Evolutionary conservation across 2,797 vertebrate genomes (phyloP), one percentile per base, ranked within the genome.

Genomic region (Poecilia velifera): DNA sequence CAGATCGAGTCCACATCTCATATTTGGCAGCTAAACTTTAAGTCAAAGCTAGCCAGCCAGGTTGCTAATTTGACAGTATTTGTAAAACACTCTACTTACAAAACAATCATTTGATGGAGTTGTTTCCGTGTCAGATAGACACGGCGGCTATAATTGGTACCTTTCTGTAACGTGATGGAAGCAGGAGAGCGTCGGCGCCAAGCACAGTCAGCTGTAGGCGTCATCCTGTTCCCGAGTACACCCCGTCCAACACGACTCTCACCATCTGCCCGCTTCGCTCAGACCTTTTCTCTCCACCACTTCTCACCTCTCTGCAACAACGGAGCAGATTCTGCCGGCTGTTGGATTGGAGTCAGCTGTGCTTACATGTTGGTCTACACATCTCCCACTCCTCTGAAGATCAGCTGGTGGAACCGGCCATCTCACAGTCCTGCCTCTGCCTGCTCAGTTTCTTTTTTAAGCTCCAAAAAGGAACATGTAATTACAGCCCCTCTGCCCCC

Each of bases 211-310:
- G 84, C 86, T 85, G 84, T 76, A 66, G 85, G 78, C 81, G 71
- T 77, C 84, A 68, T 46, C 86, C 83, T 84, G 87, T 80, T 84
- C 84, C 81, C 85, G 57, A 28, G 85, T 77, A 76, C 91, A 90
- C 87, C 66, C 62, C 41, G 1, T 90, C 89, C 83, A 76, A 76
- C 86, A 84, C 84, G 64, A 41, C 76, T 79, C 85, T 62, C 76
- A 79, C 90, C 87, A 89, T 91, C 88, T 92, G 90, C 81, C 78
- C 74, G 31, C 73, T 81, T 49, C 75, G 82, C 79, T 13, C 13
- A 53, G 78, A 74, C 64, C 64, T 68, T 68, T 68, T 25, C 41
- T 45, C 14, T n/a, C 39, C 55, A 28, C 1, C 55, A 34, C n/a
- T 74, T 39, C 47, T 85, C 70, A 83, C 68, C 57, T 28, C 68